These are phyloP conservation scores for Diprion similis DNA, from an alignment of 1,140 invertebrate genomes.

Conservation along the genomic window DNA sequence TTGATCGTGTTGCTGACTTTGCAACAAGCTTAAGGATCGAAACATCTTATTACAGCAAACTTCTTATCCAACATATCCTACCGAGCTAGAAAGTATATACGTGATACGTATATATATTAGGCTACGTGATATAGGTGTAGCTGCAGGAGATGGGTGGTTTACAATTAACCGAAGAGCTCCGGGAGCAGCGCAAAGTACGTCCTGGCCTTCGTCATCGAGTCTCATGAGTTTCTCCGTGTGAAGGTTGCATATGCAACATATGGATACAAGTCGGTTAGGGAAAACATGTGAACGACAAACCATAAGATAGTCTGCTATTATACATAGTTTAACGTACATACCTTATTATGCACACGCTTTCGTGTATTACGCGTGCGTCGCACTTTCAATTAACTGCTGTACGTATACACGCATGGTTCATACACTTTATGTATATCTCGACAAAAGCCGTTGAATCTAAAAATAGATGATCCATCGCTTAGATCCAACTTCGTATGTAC, in stretches of 20 bases:
- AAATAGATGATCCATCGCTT: constrained; percentile 2
- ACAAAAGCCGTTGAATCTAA: constrained; percentile 5
- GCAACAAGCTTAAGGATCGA: too few species aligned
- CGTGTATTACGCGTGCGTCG: neutral
- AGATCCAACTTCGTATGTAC: neutral
- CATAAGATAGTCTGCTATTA: too few species aligned
- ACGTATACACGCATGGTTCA: neutral
- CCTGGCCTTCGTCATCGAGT: neutral
- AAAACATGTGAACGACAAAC: too few species aligned
- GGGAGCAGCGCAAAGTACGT: neutral
- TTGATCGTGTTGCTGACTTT: too few species aligned
- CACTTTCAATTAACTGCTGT: neutral
- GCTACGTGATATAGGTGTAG: neutral
- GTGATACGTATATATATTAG: neutral
- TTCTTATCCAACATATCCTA: too few species aligned
- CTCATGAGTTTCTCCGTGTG: too few species aligned
- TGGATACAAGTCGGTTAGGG: too few species aligned
- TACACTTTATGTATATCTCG: neutral
- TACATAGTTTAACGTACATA: too few species aligned
- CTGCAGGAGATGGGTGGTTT: neutral
- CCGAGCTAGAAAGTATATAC: neutral
- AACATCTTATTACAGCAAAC: too few species aligned
- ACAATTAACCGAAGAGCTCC: constrained; percentile 7
- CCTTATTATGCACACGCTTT: neutral
- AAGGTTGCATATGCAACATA: too few species aligned